These are phyloP conservation scores for Hyles euphorbiae DNA, from an alignment of 1,140 invertebrate genomes.

Conservation along the genomic window DNA sequence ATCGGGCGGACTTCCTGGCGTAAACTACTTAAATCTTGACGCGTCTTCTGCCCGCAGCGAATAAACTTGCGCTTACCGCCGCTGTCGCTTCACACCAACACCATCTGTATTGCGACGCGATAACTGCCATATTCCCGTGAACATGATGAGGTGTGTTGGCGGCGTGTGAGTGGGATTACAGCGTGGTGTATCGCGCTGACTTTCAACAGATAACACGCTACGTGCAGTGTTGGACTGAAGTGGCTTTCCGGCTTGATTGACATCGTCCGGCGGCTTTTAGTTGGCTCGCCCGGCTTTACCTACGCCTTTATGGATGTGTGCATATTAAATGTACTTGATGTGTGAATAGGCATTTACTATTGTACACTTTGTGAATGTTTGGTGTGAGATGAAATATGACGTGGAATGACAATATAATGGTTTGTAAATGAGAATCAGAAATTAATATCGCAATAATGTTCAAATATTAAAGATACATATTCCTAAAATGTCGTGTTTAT, in stretches of 20 bases:
- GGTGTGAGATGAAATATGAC: no score
- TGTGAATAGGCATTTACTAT: no score
- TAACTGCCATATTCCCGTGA: neutral
- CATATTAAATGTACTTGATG: no score
- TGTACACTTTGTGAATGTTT: no score
- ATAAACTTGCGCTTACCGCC: slow-evolving; percentile 31
- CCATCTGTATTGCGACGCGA: neutral
- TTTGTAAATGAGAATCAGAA: no score
- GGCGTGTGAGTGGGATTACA: neutral
- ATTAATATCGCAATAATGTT: no score
- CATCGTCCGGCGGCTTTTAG: slow-evolving; percentile 1
- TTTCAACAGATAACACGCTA: neutral
- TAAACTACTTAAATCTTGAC: slow-evolving; percentile 68
- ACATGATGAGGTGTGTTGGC: neutral
- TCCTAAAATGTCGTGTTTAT: no score
- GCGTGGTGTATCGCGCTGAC: neutral
- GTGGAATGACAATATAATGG: no score
- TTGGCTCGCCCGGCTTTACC: slow-evolving; percentile 9
- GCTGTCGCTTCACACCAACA: neutral
- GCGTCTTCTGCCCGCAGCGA: slow-evolving; percentile 27
- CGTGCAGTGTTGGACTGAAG: slow-evolving; percentile 2
- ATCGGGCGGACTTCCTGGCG: slow-evolving; percentile 39
- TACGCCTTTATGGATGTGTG: no score
- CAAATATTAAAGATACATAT: no score
- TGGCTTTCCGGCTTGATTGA: slow-evolving; percentile 2